Evolutionary conservation across 2,113 vertebrate species (phyloP), one percentile per base, ranked within the genome.

Genomic region (Tringa solitaria): DNA sequence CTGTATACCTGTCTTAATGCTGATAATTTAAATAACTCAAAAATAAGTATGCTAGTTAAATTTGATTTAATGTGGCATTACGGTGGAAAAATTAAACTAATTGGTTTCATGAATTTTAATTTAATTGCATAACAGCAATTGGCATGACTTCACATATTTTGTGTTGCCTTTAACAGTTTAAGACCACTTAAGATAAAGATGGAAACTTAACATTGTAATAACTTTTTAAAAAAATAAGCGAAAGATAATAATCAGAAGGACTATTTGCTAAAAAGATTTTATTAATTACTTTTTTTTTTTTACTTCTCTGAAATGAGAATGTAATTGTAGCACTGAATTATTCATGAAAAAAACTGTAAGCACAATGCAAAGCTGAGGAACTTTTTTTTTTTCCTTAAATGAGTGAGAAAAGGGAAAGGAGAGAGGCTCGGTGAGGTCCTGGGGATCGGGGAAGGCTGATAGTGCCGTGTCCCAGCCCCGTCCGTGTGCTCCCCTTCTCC

Each of bases 71-170:
- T 3, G 1, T 75, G 76, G 12, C 37, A 89, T 93, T 79, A 77
- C 60, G 54, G 14, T 73, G 69, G 70, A 81, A 93, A 88, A 93
- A 67, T 61, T 61, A 78, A 88, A 35, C 43, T n/a, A 51, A 37
- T 60, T 65, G 8, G 9, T 79, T 95, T 94, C 4, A 39, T 79
- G 46, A 86, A 91, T 96, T 96, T 89, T 84, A 72, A 81, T 93
- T 81, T 67, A 87, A 61, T 95, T 89, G 37, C 46, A 8, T 64
- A 65, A 30, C 56, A 81, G 43, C 32, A 12, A 67, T 75, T 89
- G 50, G 35, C 68, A 51, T 43, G 70, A 35, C 45, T 90, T 92
- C 43, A 30, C 16, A 2, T 81, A 27, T 50, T 59, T 80, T 87
- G 33, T 69, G 20, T 77, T 84, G 32, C 21, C 82, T 91, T 79